Evolutionary conservation across 1,140 invertebrate species (phyloP).

Genomic region (Trichoplusia ni): DNA sequence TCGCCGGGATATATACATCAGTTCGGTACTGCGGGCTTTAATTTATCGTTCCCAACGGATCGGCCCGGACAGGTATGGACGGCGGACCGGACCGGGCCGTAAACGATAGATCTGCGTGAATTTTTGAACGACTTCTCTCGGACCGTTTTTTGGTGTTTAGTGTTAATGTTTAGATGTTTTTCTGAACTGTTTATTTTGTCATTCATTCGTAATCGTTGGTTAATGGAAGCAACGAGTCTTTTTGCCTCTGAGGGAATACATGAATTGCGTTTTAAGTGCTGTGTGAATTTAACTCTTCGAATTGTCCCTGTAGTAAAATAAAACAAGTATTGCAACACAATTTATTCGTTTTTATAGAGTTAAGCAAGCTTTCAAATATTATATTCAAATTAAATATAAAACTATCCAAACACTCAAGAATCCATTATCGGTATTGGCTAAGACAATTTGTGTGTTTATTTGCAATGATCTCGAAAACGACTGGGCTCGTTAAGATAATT

Average conservation of each 20-base stretch:
- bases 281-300: no score
- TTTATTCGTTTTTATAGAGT: no score
- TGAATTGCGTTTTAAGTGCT: no score
- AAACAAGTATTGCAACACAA: no score
- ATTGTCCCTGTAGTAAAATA: no score
- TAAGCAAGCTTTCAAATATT: not conserved
- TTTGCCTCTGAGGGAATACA: no score
- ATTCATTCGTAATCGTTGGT: no score
- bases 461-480: constrained; percentile 22
- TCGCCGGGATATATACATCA: constrained; percentile 59
- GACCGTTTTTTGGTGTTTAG: not conserved
- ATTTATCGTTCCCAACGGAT: constrained; percentile 55
- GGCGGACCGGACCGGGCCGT: constrained; percentile 14
- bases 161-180: constrained; percentile 5
- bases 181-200: no score
- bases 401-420: not conserved
- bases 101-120: constrained; percentile 22
- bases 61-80: constrained; percentile 39
- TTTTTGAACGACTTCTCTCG: constrained; percentile 17
- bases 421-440: not conserved
- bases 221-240: no score
- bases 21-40: constrained; percentile 43
- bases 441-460: constrained; percentile 10
- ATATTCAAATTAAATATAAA: not conserved
- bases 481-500: constrained; percentile 2